phyloP scores from a whole-genome alignment of 2,113 vertebrate species.

The Chauna torquata region DNA sequence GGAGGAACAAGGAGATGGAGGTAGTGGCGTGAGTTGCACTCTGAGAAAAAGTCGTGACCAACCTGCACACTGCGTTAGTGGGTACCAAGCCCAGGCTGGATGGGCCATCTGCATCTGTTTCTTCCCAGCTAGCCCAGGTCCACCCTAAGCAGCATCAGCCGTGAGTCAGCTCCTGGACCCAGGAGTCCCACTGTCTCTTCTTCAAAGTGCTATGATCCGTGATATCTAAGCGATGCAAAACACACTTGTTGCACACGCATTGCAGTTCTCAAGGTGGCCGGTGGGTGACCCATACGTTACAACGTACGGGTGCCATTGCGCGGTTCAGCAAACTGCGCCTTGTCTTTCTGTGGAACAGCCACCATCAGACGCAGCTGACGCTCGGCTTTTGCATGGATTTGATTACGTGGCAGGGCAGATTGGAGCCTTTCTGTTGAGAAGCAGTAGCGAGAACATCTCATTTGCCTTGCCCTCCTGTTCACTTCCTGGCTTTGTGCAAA shows the following conservation, averaged over 20 bases:
- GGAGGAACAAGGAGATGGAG: neutral
- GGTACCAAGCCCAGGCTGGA: neutral
- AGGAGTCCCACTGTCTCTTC: neutral
- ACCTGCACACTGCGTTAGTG: neutral
- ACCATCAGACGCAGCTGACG: neutral
- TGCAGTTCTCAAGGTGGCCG: neutral
- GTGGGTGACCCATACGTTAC: neutral
- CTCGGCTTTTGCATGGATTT: slow-evolving; percentile 56
- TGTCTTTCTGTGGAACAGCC: neutral
- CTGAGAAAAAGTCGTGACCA: neutral
- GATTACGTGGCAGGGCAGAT: neutral
- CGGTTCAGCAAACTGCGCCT: neutral
- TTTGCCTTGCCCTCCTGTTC: slow-evolving; percentile 7
- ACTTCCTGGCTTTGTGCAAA: slow-evolving; percentile 51
- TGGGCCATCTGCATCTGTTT: neutral
- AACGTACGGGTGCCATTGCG: neutral
- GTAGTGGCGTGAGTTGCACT: neutral
- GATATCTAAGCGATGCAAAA: neutral
- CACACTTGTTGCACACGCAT: neutral
- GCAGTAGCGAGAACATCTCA: neutral
- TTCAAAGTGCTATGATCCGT: neutral
- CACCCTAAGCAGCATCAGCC: neutral
- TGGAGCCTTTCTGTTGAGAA: neutral
- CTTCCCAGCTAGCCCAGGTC: neutral
- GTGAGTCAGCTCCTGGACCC: neutral